These are phyloP conservation scores for Anoplolepis gracilipes DNA, from an alignment of 1,140 invertebrate species.

Conservation along the genomic window DNA sequence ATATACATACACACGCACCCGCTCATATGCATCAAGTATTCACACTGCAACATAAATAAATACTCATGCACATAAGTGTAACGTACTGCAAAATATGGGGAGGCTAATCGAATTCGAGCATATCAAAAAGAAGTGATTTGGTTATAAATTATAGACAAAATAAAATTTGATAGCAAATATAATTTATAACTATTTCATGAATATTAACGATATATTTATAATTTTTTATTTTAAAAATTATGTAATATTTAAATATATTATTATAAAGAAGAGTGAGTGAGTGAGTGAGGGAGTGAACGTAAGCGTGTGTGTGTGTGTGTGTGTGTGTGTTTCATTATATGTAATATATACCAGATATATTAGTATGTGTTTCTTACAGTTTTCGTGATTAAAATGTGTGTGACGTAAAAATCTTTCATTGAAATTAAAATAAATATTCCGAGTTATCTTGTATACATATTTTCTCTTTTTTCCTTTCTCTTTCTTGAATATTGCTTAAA, in stretches of 20 bases:
- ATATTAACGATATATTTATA: background rate
- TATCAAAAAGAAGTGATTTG: background rate
- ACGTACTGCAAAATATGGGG: background rate
- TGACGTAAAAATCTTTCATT: background rate
- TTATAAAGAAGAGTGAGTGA: background rate
- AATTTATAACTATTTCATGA: background rate
- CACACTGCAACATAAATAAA: conserved; percentile 23
- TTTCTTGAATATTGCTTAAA: too few relatives aligned
- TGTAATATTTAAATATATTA: conserved; percentile 3
- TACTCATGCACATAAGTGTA: background rate
- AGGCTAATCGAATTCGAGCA: background rate
- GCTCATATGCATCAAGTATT: background rate
- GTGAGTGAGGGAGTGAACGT: too few relatives aligned
- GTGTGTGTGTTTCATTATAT: background rate
- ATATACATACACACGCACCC: background rate
- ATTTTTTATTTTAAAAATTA: background rate
- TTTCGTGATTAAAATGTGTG: conserved; percentile 1
- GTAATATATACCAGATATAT: background rate
- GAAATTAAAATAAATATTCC: background rate
- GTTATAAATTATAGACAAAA: background rate
- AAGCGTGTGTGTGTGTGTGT: background rate
- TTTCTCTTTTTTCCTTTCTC: too few relatives aligned
- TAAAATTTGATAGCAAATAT: background rate
- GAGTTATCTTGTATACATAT: background rate
- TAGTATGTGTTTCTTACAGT: background rate